phyloP scores from a whole-genome alignment of 2,888 invertebrate species.

The Leptinotarsa juncta region DNA sequence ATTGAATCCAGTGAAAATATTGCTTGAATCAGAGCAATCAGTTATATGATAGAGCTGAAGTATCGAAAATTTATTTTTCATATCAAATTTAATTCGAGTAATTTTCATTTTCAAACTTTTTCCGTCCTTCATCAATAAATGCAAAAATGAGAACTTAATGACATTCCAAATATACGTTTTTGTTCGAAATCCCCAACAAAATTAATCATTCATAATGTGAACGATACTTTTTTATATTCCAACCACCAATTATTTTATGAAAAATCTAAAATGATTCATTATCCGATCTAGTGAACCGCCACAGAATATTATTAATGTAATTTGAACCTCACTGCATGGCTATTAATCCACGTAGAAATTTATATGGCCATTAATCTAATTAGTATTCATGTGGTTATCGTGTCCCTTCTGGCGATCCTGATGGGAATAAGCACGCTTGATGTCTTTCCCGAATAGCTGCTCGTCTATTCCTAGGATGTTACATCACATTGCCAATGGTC shows the following conservation, averaged over 20 bases:
- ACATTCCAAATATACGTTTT: no score
- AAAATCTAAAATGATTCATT: slow-evolving; percentile 11
- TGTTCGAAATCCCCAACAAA: no score
- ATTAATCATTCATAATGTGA: no score
- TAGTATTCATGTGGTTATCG: slow-evolving; percentile 25
- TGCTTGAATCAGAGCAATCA: no score
- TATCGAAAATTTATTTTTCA: no score
- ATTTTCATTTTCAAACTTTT: no score
- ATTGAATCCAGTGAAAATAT: no score
- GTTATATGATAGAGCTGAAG: no score
- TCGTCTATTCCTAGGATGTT: slow-evolving; percentile 2
- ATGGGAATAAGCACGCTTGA: slow-evolving; percentile 10
- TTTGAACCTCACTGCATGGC: slow-evolving; percentile 17
- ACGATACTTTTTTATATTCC: no score
- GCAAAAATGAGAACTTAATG: no score
- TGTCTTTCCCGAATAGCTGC: slow-evolving; percentile 7
- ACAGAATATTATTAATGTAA: slow-evolving; percentile 7
- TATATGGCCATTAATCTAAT: slow-evolving; percentile 34
- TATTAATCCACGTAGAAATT: slow-evolving; percentile 20
- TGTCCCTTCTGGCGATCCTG: slow-evolving; percentile 14
- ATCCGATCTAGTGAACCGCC: background rate
- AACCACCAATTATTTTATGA: background rate
- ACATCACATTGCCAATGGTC: slow-evolving; percentile 1
- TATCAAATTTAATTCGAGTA: no score
- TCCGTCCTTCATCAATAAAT: no score